Evolutionary conservation across 2,888 invertebrate species (phyloP), one percentile per base, ranked within the genome.

Genomic region (Sphaerophoria rueppellii): DNA sequence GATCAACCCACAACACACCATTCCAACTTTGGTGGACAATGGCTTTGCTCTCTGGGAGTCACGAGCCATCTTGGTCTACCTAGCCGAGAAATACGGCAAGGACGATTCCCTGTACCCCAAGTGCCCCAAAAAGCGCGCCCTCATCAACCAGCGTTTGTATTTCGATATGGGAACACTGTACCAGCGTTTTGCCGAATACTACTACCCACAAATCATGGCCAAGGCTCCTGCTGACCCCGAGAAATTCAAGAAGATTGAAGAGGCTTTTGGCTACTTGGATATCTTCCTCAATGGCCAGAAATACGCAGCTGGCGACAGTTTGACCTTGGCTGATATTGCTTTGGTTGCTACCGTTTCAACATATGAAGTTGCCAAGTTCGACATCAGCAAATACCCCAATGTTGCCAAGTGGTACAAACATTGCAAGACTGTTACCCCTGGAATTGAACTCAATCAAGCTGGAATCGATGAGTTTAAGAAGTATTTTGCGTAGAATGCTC

Each of bases 21-120:
- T 98, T 82, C 98, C 98, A 7, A 96, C 96, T 0, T 91, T 98
- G 74, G 95, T 95, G 85, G 98, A 98, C 92, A 95, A 96, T 89
- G 97, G 96, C 0, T 95, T 97, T 89, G 92, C 94, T 7, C 91
- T 98, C 80, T 96, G 95, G 94, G 98, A 98, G 92, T 97, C 97
- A 63, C 95, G 97, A 57, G 95, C 96, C 86, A 97, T 97, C 90
- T 94, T 95, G 91, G 93, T 94, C 0, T 98, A 98, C 91, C 93
- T 98, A 89, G 95, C 93, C 43, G 95, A 95, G 91, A 95, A 96
- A 89, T 97, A 97, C 90, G 96, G 95, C 74, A 96, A 96, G 90
- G 94, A 95, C 88, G 95, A 95, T 89, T 92, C 93, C 0, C 92
- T 97, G 52, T 94, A 93, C 88, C 97, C 97, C 3, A 96, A 95